phyloP scores from a whole-genome alignment of 2,888 invertebrate genomes.

The Deroplatys truncata region DNA sequence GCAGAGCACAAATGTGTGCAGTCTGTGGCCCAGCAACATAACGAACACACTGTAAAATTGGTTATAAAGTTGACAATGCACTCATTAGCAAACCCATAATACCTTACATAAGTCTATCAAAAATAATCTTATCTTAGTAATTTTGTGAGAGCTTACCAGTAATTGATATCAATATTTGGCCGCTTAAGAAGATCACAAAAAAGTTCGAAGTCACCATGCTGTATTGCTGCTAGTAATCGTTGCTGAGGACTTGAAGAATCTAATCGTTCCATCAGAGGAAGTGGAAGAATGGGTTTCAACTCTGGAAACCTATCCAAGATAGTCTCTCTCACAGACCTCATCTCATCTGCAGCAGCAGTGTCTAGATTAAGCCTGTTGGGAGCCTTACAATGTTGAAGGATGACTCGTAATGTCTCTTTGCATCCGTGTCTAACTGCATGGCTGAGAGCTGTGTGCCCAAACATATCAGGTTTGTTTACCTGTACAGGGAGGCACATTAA shows the following conservation, averaged over 20 bases:
- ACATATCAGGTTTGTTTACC: conserved; percentile 9
- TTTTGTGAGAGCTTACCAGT: not conserved
- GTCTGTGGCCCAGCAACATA: no score
- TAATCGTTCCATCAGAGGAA: not conserved
- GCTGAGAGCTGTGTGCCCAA: conserved; percentile 1
- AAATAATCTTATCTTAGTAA: no score
- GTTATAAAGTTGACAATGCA: no score
- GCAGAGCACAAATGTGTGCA: no score
- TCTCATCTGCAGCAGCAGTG: conserved; percentile 5
- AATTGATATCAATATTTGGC: not conserved
- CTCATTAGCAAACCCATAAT: no score
- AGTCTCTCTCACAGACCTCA: not conserved
- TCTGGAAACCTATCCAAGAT: not conserved
- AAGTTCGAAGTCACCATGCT: not conserved
- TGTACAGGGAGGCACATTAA: not conserved
- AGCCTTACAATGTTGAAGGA: not conserved
- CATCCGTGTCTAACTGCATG: not conserved
- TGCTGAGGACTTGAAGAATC: not conserved
- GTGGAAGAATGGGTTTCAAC: not conserved
- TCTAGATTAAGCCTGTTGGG: not conserved
- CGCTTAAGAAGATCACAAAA: not conserved
- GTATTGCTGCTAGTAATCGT: not conserved
- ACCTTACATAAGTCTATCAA: no score
- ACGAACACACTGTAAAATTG: no score
- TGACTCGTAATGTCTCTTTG: not conserved